Percentiles rank a stretch among this genome's conserved stretches.
Conservation (phyloP, 2,113 vertebrate genomes). For the Felis chaus region DNA sequence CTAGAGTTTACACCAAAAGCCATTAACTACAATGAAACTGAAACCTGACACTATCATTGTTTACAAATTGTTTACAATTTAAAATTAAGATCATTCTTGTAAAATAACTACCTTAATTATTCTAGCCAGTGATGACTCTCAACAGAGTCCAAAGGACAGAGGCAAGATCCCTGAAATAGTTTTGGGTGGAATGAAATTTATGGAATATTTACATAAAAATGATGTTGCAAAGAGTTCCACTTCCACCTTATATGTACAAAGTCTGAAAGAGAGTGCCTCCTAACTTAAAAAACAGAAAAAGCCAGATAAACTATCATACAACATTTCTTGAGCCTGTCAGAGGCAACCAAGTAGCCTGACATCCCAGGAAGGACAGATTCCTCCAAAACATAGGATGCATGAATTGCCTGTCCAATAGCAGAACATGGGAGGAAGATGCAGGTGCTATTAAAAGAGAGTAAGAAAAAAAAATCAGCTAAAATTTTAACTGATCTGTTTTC, state of each 20-base stretch:
- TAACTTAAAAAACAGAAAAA: neutral
- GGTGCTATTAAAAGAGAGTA: neutral
- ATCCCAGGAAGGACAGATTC: neutral
- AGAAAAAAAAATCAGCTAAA: neutral
- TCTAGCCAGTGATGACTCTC: neutral
- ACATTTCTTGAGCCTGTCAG: neutral
- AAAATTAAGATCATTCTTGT: neutral
- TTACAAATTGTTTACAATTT: slow-evolving; percentile 15
- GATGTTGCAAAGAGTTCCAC: neutral
- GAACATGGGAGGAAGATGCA: neutral
- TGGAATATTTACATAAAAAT: slow-evolving; percentile 15
- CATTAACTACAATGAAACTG: neutral
- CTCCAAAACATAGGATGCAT: neutral
- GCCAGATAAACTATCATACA: neutral
- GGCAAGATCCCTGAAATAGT: neutral
- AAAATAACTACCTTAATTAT: slow-evolving; percentile 23
- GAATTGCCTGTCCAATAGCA: neutral
- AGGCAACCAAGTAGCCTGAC: neutral
- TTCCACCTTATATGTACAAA: neutral
- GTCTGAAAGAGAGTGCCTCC: neutral
- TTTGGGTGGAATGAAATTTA: neutral
- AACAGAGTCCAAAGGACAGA: neutral
- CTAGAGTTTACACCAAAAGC: neutral
- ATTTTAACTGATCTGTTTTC: neutral
- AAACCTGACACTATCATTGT: neutral